Percentiles rank a stretch among this genome's conserved stretches.
Conservation (phyloP, 2,113 vertebrate species). For the Orthonyx spaldingii region DNA sequence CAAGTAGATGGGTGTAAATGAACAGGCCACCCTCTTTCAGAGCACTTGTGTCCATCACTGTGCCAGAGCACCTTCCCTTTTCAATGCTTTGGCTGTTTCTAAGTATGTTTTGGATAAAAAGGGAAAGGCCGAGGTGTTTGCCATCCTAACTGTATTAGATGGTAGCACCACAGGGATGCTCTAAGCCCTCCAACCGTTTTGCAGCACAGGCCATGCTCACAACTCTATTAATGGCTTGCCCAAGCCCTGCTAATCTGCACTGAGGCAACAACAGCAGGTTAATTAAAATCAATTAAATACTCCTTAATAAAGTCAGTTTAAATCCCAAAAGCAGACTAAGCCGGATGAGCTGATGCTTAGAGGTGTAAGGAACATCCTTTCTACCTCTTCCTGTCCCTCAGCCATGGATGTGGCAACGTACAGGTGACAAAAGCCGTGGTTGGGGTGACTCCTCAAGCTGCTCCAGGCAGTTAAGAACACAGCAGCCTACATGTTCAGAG, state of each 20-base stretch:
- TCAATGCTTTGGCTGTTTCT: background rate
- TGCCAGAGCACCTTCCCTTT: background rate
- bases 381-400: background rate
- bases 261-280: background rate
- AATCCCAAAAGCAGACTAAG: constrained; percentile 6
- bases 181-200: background rate
- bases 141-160: background rate
- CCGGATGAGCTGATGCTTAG: background rate
- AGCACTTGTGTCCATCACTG: background rate
- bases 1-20: background rate
- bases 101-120: background rate
- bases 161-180: background rate
- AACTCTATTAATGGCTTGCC: background rate
- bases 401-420: background rate
- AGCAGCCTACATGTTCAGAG: background rate
- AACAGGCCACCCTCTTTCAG: background rate
- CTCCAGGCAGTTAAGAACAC: background rate
- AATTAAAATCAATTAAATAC: background rate
- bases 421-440: background rate
- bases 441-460: rapidly evolving
- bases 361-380: background rate
- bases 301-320: background rate
- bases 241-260: background rate
- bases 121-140: background rate
- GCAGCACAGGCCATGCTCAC: rapidly evolving